phyloP scores from a whole-genome alignment of 2,113 vertebrate genomes.

The Zosterops borbonicus region DNA sequence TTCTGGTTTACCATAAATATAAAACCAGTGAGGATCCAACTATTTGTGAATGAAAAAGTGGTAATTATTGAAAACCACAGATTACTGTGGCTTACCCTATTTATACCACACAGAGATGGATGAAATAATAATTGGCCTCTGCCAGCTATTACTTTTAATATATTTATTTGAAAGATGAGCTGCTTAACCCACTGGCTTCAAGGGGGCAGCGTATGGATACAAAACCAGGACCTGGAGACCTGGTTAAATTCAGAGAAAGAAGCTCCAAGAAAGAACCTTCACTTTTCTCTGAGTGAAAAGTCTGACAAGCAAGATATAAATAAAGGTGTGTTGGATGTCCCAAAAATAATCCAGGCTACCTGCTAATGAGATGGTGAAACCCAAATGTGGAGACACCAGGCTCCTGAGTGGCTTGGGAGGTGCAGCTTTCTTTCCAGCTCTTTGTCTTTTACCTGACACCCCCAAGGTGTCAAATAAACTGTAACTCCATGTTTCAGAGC shows the following conservation, averaged over 20 bases:
- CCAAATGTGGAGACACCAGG: neutral
- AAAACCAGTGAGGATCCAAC: constrained; percentile 44
- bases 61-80: constrained; percentile 56
- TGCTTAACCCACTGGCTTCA: neutral
- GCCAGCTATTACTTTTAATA: constrained; percentile 43
- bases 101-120: constrained; percentile 36
- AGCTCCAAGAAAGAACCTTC: constrained; percentile 17
- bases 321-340: constrained; percentile 42
- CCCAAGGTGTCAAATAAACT: neutral
- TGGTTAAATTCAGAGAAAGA: constrained; percentile 17
- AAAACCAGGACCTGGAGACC: constrained; percentile 9
- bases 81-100: constrained; percentile 45
- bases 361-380: constrained; percentile 63
- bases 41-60: constrained; percentile 67
- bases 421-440: neutral
- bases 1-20: constrained; percentile 61
- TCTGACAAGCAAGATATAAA: constrained; percentile 63
- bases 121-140: constrained; percentile 62
- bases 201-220: neutral
- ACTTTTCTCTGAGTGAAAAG: neutral
- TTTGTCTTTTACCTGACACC: neutral
- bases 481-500: neutral
- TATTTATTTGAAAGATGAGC: constrained; percentile 20
- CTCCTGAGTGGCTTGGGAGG: neutral
- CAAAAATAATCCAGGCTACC: constrained; percentile 64